These are phyloP conservation scores for Tragelaphus oryx DNA, from an alignment of 2,797 vertebrate genomes.

Conservation along the genomic window DNA sequence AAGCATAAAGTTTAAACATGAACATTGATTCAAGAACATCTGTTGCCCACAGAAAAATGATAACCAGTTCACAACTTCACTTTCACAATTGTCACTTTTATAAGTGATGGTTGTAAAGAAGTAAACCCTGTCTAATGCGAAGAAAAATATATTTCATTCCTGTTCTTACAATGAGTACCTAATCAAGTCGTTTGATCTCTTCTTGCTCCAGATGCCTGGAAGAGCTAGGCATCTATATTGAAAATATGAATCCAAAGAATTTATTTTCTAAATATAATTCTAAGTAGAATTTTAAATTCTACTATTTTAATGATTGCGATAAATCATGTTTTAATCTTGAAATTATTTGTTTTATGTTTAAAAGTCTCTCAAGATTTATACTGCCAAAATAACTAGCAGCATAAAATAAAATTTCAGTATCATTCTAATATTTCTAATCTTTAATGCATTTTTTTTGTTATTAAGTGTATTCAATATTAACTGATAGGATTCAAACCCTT, in stretches of 20 bases:
- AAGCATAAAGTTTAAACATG: conserved; percentile 36
- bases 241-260: background rate
- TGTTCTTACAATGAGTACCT: background rate
- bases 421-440: background rate
- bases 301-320: background rate
- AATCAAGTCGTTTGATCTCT: background rate
- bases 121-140: background rate
- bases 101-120: background rate
- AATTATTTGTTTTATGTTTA: background rate
- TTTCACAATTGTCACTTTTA: conserved; percentile 18
- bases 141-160: background rate
- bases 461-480: background rate
- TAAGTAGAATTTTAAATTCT: background rate
- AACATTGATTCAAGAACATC: conserved; percentile 7
- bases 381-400: background rate
- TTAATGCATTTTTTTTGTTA: background rate
- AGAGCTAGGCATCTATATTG: background rate
- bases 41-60: conserved; percentile 16
- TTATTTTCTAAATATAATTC: background rate
- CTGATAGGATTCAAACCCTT: background rate
- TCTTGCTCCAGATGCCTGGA: background rate
- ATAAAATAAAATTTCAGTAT: background rate
- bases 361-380: background rate
- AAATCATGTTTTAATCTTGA: background rate
- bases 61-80: background rate